phyloP scores from a whole-genome alignment of 2,797 vertebrate species.

The Sebastes matsubarae region DNA sequence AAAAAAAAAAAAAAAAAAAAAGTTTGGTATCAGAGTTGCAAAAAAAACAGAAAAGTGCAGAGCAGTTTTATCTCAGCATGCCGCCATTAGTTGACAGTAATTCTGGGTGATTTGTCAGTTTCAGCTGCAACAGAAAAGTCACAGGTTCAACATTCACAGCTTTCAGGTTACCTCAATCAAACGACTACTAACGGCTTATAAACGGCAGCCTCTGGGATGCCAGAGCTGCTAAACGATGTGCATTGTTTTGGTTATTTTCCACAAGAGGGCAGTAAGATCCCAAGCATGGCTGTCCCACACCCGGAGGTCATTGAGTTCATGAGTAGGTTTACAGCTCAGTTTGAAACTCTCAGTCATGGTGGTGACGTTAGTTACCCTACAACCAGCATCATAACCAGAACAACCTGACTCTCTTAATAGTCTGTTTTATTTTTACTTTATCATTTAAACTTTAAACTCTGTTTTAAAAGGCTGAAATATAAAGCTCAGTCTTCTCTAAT shows the following conservation, averaged over 20 bases:
- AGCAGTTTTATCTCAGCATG: neutral
- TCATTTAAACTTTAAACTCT: neutral
- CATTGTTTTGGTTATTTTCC: conserved; percentile 43
- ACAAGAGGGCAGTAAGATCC: conserved; percentile 78
- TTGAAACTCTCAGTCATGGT: conserved; percentile 21
- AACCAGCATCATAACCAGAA: neutral
- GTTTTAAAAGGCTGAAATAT: conserved; percentile 6
- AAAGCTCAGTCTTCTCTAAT: neutral
- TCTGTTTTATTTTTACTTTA: neutral
- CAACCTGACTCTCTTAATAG: neutral
- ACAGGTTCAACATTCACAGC: neutral
- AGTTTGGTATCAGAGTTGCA: neutral
- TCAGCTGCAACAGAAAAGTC: conserved; percentile 1
- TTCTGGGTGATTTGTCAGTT: neutral
- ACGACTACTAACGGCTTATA: conserved; percentile 11
- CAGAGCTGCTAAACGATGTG: conserved; percentile 13
- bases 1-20: no score
- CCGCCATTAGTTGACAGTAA: neutral
- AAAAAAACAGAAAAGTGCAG: neutral
- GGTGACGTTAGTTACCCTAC: conserved; percentile 1
- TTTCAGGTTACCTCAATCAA: conserved; percentile 2
- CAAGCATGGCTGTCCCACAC: conserved; percentile 19
- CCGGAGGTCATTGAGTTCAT: conserved; percentile 66
- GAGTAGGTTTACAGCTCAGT: conserved; percentile 42
- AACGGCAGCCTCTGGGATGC: conserved; percentile 12